Evolutionary conservation across 2,113 vertebrate species (phyloP).

Genomic region (Zosterops japonicus): DNA sequence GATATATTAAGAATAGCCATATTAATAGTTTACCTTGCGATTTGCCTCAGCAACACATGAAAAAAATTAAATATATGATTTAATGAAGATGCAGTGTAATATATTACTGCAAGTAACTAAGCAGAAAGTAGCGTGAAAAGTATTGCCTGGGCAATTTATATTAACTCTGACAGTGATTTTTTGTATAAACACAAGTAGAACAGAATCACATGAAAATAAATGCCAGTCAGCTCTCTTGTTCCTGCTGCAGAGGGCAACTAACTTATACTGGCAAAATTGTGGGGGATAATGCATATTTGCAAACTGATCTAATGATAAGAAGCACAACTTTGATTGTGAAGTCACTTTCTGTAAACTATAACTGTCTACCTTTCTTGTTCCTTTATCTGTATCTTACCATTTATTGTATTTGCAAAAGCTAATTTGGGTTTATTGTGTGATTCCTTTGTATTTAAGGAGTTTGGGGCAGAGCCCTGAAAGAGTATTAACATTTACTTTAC

Average conservation of each 20-base stretch:
- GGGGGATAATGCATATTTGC: conserved; percentile 75
- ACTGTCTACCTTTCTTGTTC: conserved; percentile 74
- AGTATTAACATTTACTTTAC: conserved; percentile 72
- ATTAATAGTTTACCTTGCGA: conserved; percentile 79
- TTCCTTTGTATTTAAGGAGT: conserved; percentile 90
- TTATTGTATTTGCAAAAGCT: conserved; percentile 77
- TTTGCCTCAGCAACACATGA: conserved; percentile 75
- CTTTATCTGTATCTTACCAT: conserved; percentile 76
- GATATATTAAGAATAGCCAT: conserved; percentile 82
- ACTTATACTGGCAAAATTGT: conserved; percentile 61
- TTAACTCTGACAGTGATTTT: conserved; percentile 73
- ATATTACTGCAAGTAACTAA: conserved; percentile 68
- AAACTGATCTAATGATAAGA: conserved; percentile 85
- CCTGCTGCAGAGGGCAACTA: conserved; percentile 65
- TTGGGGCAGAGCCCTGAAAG: conserved; percentile 90
- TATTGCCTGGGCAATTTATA: conserved; percentile 75
- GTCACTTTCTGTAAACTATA: conserved; percentile 80
- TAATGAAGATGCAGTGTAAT: conserved; percentile 66
- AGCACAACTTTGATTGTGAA: conserved; percentile 89
- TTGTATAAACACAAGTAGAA: conserved; percentile 70
- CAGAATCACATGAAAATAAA: conserved; percentile 66
- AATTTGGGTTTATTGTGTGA: conserved; percentile 85
- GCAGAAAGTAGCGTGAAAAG: conserved; percentile 67
- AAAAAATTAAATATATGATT: conserved; percentile 40
- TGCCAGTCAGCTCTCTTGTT: conserved; percentile 66